A percentile compares a stretch with the other conserved stretches of the same genome.
phyloP scores from a whole-genome alignment of 2,113 vertebrate genomes.

The Rhipidura dahli region DNA sequence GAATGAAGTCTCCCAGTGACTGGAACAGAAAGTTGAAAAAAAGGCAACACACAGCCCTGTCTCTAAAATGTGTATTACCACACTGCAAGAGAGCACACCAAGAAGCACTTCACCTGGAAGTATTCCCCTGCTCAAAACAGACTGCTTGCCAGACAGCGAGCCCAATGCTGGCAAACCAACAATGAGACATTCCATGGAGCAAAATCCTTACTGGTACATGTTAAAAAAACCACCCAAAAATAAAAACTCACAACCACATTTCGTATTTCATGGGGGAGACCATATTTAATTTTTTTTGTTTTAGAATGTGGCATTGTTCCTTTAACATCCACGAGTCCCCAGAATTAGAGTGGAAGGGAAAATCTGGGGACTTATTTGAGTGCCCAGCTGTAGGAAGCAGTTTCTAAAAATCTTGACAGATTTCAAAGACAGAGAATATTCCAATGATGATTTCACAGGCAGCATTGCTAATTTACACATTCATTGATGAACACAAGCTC shows the following conservation, averaged over 20 bases:
- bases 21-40: neutral
- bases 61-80: neutral
- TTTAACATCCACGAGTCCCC: neutral
- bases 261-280: too few species aligned
- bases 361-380: neutral
- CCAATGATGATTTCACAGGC: neutral
- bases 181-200: neutral
- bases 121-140: neutral
- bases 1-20: neutral
- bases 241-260: neutral
- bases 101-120: neutral
- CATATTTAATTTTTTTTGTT: neutral
- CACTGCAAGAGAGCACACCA: neutral
- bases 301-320: neutral
- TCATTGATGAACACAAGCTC: neutral
- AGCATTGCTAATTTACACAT: neutral
- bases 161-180: neutral
- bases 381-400: neutral
- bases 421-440: neutral
- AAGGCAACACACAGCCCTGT: neutral
- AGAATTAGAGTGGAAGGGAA: neutral
- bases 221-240: neutral
- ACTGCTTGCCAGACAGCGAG: neutral
- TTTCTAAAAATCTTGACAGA: neutral
- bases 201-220: neutral